Percentiles rank a stretch among this genome's conserved stretches.
Conservation (phyloP, 2,888 invertebrate species). For the Melieria picta region DNA sequence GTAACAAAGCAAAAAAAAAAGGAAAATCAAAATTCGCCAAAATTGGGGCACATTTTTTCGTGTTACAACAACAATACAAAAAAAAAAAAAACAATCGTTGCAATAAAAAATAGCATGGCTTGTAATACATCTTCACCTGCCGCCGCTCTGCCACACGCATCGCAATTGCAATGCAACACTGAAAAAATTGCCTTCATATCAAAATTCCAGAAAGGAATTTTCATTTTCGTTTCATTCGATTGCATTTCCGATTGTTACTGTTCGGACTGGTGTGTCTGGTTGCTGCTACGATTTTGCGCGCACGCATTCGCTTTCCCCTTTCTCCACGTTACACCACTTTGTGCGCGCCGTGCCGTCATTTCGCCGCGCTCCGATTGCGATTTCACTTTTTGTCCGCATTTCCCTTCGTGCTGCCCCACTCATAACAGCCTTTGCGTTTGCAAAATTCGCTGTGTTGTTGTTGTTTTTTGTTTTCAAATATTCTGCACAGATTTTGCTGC, state of each 20-base stretch:
- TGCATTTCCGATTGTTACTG: background rate
- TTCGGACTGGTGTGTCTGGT: background rate
- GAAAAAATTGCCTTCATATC: constrained; percentile 7
- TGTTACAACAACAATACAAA: background rate
- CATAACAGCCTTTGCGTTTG: too few species aligned
- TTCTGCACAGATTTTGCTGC: too few species aligned
- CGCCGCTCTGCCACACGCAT: background rate
- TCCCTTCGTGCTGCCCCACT: too few species aligned
- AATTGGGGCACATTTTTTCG: background rate
- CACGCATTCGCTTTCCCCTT: background rate
- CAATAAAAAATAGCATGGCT: too few species aligned
- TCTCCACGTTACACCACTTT: too few species aligned
- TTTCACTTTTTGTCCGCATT: too few species aligned
- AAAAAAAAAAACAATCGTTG: background rate
- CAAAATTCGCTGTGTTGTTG: too few species aligned
- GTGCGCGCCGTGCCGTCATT: too few species aligned
- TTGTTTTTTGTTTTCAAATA: too few species aligned
- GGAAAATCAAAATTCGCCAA: background rate
- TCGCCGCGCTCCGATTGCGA: too few species aligned
- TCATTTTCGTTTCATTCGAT: constrained; percentile 18
- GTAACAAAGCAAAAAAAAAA: background rate
- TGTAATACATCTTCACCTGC: too few species aligned
- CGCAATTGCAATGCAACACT: background rate
- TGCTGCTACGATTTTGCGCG: background rate
- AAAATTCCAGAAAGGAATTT: constrained; percentile 23